Base-by-base conservation (phyloP, 2,888 invertebrate genomes). In the Drosophila nigricruria region DNA sequence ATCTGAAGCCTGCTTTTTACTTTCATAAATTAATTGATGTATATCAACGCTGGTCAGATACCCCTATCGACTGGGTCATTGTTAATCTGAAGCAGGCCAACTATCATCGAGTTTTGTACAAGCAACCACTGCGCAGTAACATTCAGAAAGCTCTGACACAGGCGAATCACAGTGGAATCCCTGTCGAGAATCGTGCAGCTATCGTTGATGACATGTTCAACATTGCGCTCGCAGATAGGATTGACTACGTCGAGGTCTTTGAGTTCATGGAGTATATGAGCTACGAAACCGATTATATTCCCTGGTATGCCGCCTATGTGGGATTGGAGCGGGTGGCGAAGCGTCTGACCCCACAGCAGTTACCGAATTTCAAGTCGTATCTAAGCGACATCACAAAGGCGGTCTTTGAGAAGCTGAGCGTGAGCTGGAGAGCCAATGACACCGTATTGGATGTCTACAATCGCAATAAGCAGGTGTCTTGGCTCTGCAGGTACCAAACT, bases 201-300 rank as follows among this genome's bases (percentile, higher is more conserved):
- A 84, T 96, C 10, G 92, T 97, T 0, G 96, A 97, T 80, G 98
- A 98, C 90, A 93, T 95, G 5, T 94, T 95, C 73, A 95, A 94
- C 73, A 91, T 96, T 57, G 95, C 95, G 4, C 93, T 94, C 63
- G 94, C 59, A 6, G 59, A 62, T 1, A 50, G 50, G 25, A 36
- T 82, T 8, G 82, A 85, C 14, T 88, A 85, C 8, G 73, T 49
- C 1, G 72, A 86, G 5, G 88, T 88, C 1, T 94, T 98, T 38
- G 93, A 94, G 40, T 94, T 96, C 38, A 93, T 96, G 0, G 93
- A 94, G 0, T 98, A 97, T 93, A 93, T 98, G 70, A 91, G 93
- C 42, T 91, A 93, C 9, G 96, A 96, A 91, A 93, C 92, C 0
- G 94, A 95, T 3, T 97, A 96, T 83, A 93, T 96, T n/a, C 97